Percentiles rank a stretch among this genome's conserved stretches.
These are phyloP conservation scores for Piprites chloris DNA, from an alignment of 2,113 vertebrate species.

Conservation along the genomic window DNA sequence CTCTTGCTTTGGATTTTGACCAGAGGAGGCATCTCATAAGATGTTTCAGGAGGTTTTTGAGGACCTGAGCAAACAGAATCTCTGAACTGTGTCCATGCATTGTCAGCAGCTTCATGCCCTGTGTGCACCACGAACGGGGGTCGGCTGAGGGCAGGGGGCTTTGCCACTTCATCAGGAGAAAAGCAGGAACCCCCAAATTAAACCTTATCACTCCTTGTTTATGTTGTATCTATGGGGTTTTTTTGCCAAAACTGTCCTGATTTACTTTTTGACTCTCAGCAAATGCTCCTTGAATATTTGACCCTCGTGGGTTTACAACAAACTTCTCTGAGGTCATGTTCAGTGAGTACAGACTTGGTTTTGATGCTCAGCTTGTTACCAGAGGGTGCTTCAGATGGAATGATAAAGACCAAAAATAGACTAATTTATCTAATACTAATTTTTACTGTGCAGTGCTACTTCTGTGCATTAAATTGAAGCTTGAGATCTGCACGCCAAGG, in stretches of 20 bases:
- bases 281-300: background rate
- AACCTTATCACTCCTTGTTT: background rate
- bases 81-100: accelerated
- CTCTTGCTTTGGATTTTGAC: background rate
- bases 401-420: background rate
- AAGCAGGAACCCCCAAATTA: background rate
- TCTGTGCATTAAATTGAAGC: background rate
- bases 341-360: background rate
- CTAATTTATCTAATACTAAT: background rate
- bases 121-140: background rate
- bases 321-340: background rate
- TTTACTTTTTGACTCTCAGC: background rate
- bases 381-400: background rate
- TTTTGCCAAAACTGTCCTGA: background rate
- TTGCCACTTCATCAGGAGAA: background rate
- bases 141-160: background rate
- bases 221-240: background rate
- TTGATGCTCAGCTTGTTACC: background rate
- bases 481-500: background rate
- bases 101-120: background rate
- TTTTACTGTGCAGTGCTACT: background rate
- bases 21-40: background rate
- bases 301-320: background rate
- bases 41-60: background rate
- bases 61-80: background rate